A percentile compares a stretch with the other conserved stretches of the same genome.
Evolutionary conservation across 2,797 vertebrate species (phyloP).

Genomic region (Pipistrellus nathusii): DNA sequence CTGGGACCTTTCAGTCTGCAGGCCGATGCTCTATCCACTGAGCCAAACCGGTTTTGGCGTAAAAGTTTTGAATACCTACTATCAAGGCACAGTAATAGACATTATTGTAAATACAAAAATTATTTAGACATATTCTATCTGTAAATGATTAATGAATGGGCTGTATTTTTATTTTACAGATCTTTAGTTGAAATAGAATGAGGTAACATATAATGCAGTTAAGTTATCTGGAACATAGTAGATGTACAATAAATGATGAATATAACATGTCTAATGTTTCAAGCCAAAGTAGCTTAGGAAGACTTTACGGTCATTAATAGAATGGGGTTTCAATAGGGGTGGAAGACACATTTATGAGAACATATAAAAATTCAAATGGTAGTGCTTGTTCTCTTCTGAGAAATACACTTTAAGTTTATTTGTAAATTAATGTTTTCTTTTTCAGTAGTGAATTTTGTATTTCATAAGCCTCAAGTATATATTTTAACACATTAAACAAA

Average conservation of each 20-base stretch:
- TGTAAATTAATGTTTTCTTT: not conserved
- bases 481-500: conserved; percentile 14
- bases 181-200: not conserved
- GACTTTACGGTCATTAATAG: not conserved
- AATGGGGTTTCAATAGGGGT: not conserved
- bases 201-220: not conserved
- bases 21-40: too few relatives aligned
- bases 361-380: not conserved
- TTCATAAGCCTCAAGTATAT: not conserved
- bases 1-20: too few relatives aligned
- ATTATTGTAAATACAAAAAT: not conserved
- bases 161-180: not conserved
- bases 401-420: not conserved
- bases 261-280: not conserved
- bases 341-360: not conserved
- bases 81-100: not conserved
- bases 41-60: not conserved
- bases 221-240: not conserved
- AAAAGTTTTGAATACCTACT: not conserved
- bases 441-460: not conserved
- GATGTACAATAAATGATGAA: not conserved
- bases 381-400: not conserved
- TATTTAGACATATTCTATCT: not conserved
- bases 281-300: not conserved
- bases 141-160: not conserved